These are phyloP conservation scores for Branchinecta lindahli DNA, from an alignment of 1,140 invertebrate species.

Conservation along the genomic window DNA sequence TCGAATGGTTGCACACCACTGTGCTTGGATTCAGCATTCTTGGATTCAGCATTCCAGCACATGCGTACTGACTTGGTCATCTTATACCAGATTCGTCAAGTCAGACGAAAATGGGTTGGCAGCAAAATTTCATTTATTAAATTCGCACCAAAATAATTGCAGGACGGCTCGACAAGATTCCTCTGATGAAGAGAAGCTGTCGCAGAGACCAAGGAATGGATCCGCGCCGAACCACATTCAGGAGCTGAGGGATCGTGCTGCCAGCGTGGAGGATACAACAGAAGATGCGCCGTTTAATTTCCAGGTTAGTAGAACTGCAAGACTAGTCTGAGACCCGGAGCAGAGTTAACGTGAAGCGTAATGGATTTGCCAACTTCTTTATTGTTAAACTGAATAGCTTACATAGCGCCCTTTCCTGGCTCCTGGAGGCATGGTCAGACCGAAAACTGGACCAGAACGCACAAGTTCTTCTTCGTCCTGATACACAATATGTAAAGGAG, in stretches of 20 bases:
- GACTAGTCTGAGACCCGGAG: no score
- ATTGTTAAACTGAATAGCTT: no score
- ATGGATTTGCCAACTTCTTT: no score
- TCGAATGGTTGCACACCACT: not conserved
- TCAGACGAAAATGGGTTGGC: not conserved
- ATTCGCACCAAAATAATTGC: not conserved
- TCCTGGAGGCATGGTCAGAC: no score
- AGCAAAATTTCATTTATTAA: no score
- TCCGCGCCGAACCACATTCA: not conserved
- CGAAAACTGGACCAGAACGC: no score
- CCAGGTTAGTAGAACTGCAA: not conserved
- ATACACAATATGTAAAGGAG: no score
- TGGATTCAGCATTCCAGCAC: not conserved
- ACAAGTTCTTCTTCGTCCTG: no score
- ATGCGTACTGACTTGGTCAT: not conserved
- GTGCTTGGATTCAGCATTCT: not conserved
- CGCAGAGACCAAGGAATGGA: not conserved
- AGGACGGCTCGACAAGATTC: not conserved
- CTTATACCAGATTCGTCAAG: not conserved
- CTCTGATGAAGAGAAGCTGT: not conserved
- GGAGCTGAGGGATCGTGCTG: not conserved
- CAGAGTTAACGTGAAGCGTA: no score
- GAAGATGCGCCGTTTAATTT: conserved; percentile 2
- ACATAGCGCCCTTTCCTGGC: no score
- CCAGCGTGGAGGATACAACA: not conserved